These are phyloP conservation scores for Leptarthrus brevirostris DNA, from an alignment of 2,888 invertebrate species.

Conservation along the genomic window DNA sequence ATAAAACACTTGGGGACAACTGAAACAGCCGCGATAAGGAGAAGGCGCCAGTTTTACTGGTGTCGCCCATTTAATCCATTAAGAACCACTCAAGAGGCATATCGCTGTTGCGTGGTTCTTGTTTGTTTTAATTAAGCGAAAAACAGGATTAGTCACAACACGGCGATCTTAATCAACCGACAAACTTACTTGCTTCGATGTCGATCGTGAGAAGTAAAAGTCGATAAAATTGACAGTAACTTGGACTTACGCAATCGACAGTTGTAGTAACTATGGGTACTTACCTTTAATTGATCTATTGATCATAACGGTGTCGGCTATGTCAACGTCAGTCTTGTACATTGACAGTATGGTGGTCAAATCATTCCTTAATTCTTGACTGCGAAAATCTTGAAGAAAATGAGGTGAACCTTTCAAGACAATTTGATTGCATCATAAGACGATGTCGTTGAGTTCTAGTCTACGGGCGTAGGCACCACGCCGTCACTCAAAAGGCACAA, in stretches of 20 bases:
- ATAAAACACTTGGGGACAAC: conserved; percentile 30
- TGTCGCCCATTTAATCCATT: conserved; percentile 20
- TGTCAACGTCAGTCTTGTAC: not conserved
- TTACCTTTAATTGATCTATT: conserved; percentile 37
- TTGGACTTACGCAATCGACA: conserved; percentile 11
- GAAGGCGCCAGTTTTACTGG: conserved; percentile 24
- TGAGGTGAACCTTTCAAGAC: conserved; percentile 31
- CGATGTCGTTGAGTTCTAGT: conserved; percentile 12
- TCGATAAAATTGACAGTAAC: conserved; percentile 18
- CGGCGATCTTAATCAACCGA: conserved; percentile 22
- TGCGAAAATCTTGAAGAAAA: conserved; percentile 9
- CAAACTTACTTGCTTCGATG: not conserved
- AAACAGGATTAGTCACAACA: not conserved
- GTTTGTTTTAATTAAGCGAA: conserved; percentile 30
- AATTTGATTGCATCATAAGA: conserved; percentile 16
- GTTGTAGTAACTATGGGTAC: not conserved
- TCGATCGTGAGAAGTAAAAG: conserved; percentile 32
- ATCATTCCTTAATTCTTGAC: not conserved
- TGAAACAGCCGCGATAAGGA: not conserved
- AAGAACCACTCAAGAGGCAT: not conserved
- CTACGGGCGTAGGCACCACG: not conserved
- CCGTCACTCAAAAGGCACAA: not conserved
- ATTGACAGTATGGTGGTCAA: not conserved
- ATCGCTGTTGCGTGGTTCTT: not conserved
- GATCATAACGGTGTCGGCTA: not conserved